These are phyloP conservation scores for Malaclemys terrapin DNA, from an alignment of 2,113 vertebrate genomes.

Conservation along the genomic window DNA sequence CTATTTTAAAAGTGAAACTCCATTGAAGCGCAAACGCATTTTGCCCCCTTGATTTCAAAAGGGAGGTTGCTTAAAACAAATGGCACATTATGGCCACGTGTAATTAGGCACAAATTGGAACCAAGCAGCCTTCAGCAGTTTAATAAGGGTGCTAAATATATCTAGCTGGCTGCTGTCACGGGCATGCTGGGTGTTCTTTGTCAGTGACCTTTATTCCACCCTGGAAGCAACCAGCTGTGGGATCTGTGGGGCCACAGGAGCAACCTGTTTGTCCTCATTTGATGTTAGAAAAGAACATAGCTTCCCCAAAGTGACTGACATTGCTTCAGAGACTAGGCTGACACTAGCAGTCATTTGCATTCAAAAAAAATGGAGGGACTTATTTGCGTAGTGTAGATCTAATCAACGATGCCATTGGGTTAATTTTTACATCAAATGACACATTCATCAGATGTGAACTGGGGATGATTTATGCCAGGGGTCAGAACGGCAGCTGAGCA, in stretches of 20 bases:
- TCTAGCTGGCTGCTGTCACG: not conserved
- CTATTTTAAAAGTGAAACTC: not conserved
- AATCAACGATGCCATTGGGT: not conserved
- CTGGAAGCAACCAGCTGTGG: not conserved
- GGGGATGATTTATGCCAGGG: not conserved
- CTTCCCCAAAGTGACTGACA: not conserved
- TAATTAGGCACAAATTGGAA: not conserved
- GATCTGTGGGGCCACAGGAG: not conserved
- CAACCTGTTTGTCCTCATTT: not conserved
- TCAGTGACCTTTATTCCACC: not conserved
- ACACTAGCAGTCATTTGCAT: not conserved
- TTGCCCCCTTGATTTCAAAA: not conserved
- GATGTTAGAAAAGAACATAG: not conserved
- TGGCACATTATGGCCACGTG: not conserved
- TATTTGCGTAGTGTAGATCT: not conserved
- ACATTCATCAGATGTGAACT: not conserved
- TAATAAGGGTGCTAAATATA: not conserved
- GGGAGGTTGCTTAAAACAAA: not conserved
- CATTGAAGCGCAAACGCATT: not conserved
- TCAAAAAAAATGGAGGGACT: not conserved
- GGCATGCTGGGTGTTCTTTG: not conserved
- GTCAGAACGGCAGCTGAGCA: too few species aligned
- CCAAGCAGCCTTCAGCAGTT: not conserved
- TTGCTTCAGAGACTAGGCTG: not conserved
- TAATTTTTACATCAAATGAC: too few species aligned